phyloP scores from a whole-genome alignment of 2,113 vertebrate genomes.

The Muntiacus muntjak region DNA sequence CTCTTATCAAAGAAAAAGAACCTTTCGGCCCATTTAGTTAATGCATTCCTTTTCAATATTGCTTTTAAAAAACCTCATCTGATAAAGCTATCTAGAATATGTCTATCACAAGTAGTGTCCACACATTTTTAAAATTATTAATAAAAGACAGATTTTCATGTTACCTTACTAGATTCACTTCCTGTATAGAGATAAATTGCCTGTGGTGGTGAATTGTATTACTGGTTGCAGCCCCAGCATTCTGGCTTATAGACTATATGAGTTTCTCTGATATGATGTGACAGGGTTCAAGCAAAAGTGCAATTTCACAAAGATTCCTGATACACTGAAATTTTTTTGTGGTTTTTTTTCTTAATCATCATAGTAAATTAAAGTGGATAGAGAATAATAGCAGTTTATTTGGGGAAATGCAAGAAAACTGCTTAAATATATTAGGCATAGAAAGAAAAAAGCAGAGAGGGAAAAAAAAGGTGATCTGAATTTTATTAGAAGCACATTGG shows the following conservation, averaged over 20 bases:
- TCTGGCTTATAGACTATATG: conserved; percentile 30
- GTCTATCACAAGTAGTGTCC: neutral
- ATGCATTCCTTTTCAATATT: conserved; percentile 40
- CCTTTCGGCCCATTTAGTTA: conserved; percentile 37
- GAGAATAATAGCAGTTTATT: neutral
- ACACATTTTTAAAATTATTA: neutral
- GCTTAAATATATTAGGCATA: neutral
- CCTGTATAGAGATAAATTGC: neutral
- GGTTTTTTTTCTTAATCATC: conserved; percentile 57
- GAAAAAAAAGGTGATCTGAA: neutral
- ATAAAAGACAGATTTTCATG: conserved; percentile 25
- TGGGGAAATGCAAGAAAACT: neutral
- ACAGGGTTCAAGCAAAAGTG: conserved; percentile 40
- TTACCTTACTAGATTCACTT: neutral
- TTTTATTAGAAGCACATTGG: neutral
- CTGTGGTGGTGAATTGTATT: conserved; percentile 24
- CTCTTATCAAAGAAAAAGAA: conserved; percentile 38
- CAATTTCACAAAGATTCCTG: conserved; percentile 65
- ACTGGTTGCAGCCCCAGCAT: neutral
- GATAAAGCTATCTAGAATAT: conserved; percentile 28
- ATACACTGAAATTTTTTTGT: conserved; percentile 41
- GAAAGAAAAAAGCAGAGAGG: neutral
- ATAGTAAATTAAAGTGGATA: conserved; percentile 74
- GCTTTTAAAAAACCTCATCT: conserved; percentile 30
- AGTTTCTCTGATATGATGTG: conserved; percentile 41